Base-by-base conservation (phyloP, 2,113 vertebrate genomes). In the Larimichthys crocea region DNA sequence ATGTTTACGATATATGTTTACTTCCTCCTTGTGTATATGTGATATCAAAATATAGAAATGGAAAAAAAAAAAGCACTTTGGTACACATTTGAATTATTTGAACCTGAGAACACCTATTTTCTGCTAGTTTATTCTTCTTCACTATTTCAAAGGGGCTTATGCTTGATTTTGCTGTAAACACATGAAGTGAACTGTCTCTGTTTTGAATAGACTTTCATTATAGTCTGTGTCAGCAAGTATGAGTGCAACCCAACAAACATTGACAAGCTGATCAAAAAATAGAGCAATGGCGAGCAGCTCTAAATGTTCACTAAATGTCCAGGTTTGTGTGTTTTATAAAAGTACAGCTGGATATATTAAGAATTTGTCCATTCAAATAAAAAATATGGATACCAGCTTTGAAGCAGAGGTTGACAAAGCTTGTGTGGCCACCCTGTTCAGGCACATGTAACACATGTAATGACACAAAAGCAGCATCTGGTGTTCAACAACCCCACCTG, bases 391-490 rank as follows among this genome's bases (percentile, higher is more conserved):
- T 35, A 52, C 35, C 22, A 44, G 40, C 65, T 72, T 70, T 77
- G 24, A 63, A 73, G 67, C 65, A 26, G 22, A 62, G 20, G 24
- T 56, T 61, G 24, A 77, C 10, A 79, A 50, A 46, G 59, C 75
- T 62, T 8, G 56, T 73, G 66, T 60, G 59, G 65, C 56, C 69
- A 76, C 20, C 40, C 4, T 60, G 71, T 2, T 79, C 16, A 73
- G 59, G 2, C 20, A 74, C 56, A 68, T 71, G 61, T 64, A 67
- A 72, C 74, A 72, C 74, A 73, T 74, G 76, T 67, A 44, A 26
- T 16, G 17, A 57, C 55, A 90, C 74, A 87, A 89, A 88, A 76
- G 85, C 65, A 76, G 62, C 86, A 90, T 89, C 87, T 87, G 88
- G 77, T 85, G 68, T 62, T 59, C 31, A 84, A 79, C 73, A 79